phyloP scores from a whole-genome alignment of 2,888 invertebrate genomes.

The Ramazzottius varieornatus region DNA sequence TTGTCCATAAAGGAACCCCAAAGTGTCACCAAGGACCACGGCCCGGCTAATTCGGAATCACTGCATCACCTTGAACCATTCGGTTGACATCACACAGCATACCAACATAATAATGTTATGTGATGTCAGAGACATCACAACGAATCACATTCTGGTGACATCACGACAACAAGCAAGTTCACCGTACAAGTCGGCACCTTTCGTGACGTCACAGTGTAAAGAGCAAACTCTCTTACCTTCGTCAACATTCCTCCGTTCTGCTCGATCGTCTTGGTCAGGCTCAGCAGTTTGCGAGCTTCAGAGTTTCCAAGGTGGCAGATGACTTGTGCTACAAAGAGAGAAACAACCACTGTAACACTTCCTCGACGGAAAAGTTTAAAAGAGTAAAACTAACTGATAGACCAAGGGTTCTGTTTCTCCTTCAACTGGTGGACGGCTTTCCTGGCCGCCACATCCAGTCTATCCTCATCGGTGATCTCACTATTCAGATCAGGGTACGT shows the following conservation, averaged over 20 bases:
- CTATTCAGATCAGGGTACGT: neutral
- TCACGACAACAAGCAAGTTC: too few relatives aligned
- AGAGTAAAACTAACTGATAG: neutral
- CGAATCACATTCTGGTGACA: too few relatives aligned
- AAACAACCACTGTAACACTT: neutral
- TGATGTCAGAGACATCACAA: too few relatives aligned
- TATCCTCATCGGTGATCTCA: neutral
- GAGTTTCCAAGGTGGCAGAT: neutral
- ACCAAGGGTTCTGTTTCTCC: neutral
- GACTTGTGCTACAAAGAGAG: neutral
- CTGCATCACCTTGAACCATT: too few relatives aligned
- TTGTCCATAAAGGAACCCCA: too few relatives aligned
- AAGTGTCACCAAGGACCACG: too few relatives aligned
- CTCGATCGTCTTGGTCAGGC: neutral
- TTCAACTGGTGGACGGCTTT: neutral
- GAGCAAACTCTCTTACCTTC: too few relatives aligned
- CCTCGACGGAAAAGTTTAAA: neutral
- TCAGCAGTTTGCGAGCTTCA: neutral
- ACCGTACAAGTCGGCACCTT: too few relatives aligned
- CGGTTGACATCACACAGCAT: too few relatives aligned
- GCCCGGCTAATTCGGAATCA: too few relatives aligned
- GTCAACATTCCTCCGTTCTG: neutral
- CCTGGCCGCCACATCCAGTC: slow-evolving; percentile 1
- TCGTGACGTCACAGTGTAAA: too few relatives aligned
- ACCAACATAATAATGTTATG: neutral